Base-by-base conservation (phyloP, 1,140 invertebrate genomes). In the Ectropis grisescens region DNA sequence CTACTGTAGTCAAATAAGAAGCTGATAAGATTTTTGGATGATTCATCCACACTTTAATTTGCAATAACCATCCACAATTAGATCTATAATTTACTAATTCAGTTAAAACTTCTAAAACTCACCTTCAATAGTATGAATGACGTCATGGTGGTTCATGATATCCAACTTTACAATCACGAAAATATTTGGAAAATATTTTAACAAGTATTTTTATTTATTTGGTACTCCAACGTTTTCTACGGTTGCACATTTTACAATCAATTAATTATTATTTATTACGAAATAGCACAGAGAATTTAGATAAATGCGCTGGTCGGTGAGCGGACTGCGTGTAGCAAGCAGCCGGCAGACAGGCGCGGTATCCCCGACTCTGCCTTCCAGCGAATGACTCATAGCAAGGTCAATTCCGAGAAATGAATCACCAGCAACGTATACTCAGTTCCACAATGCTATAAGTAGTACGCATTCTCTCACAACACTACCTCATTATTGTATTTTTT, bases 341-440 rank as follows among this genome's bases (percentile, higher is more conserved):
- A 67, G 55, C 16, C 72, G 71, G 69, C 72, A 71, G 70, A 76
- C 72, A 76, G 61, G 75, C 74, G 76, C 79, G 76, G 74, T 78
- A 82, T 82, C 75, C 76, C 79, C 79, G 65, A 79, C 76, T 79
- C 72, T 76, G 74, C 72, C 71, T 75, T 74, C 66, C 69, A 72
- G 49, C 74, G 74, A 80, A 76, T 82, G 76, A 82, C 79, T 82
- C 79, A 82, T 81, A 75, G 78, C 16, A 82, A 82, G 79, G 79
- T 82, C 79, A 82, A 81, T 81, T 82, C 80, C 76, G 76, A 82
- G 72, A 80, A 80, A 81, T 82, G 80, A 82, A 81, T 82, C 79
- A 82, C 72, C 74, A 80, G n/a, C 16, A 19, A 19, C 16, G 16
- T 19, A 55, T 60, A 62, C 68, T 69, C 64, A 75, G 60, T 74